Evolutionary conservation across 2,888 invertebrate species (phyloP).

Genomic region (Sycophila texana): DNA sequence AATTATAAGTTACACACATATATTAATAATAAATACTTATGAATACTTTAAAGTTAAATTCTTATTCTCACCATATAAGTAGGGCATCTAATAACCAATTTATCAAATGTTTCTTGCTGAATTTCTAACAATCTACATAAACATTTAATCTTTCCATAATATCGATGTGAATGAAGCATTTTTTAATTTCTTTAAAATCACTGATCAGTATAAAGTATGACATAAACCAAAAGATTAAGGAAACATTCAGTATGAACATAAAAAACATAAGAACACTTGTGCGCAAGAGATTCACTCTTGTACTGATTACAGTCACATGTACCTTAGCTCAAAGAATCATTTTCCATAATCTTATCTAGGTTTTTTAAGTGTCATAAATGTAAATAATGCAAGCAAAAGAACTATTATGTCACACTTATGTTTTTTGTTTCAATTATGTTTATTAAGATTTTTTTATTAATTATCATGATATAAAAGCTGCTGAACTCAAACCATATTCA

Average conservation of each 20-base stretch:
- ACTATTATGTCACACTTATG: constrained; percentile 29
- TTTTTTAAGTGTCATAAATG: constrained; percentile 46
- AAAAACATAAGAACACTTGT: constrained; percentile 27
- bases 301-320: constrained; percentile 41
- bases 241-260: constrained; percentile 5
- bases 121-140: constrained; percentile 58
- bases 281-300: constrained; percentile 1
- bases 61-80: constrained; percentile 56
- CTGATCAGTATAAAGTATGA: not conserved
- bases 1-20: no score
- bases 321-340: constrained; percentile 22
- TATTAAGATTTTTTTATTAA: constrained; percentile 8
- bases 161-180: constrained; percentile 62
- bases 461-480: not conserved
- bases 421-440: not conserved
- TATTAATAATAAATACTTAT: not conserved
- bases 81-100: constrained; percentile 56
- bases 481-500: constrained; percentile 3
- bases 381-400: constrained; percentile 36
- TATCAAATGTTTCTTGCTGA: constrained; percentile 58
- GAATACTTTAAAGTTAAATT: constrained; percentile 12
- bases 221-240: constrained; percentile 11
- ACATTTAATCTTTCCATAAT: constrained; percentile 62
- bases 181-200: constrained; percentile 24
- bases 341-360: constrained; percentile 53